Percentiles rank a stretch among this genome's conserved stretches.
Conservation (phyloP, 53 echinoderm and acorn worm genomes). For the Holothuria leucospilota region DNA sequence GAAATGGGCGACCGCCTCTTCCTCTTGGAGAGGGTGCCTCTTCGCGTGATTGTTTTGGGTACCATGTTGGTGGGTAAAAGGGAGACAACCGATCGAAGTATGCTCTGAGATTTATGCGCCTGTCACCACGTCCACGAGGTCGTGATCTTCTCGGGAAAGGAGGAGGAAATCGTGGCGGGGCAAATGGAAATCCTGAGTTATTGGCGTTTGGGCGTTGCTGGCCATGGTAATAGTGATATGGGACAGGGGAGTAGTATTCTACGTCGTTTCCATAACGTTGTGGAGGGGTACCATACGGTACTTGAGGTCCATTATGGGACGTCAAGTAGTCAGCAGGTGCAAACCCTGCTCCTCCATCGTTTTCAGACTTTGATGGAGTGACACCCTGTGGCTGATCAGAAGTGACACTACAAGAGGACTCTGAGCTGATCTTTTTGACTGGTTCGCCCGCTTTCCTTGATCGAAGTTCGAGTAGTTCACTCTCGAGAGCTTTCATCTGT, state of each 20-base stretch:
- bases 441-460: constrained; percentile 37
- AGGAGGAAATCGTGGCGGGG: constrained; percentile 8
- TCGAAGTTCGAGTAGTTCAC: constrained; percentile 19
- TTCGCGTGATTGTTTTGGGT: constrained; percentile 1
- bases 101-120: neutral
- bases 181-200: constrained; percentile 35
- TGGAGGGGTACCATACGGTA: neutral
- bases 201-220: constrained; percentile 14
- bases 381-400: constrained; percentile 13
- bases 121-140: neutral
- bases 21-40: neutral
- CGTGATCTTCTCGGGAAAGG: constrained; percentile 13
- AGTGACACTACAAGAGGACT: neutral
- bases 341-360: neutral
- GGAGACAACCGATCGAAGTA: neutral
- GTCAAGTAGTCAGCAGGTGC: neutral
- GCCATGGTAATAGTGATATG: constrained; percentile 15
- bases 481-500: constrained; percentile 26
- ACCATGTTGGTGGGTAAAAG: constrained; percentile 10
- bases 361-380: neutral
- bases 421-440: constrained; percentile 21
- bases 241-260: neutral
- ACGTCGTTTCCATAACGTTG: neutral
- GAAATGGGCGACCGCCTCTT: constrained; percentile 25
- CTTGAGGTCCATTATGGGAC: neutral